Evolutionary conservation across 1,140 invertebrate species (phyloP).

Genomic region (Apolygus lucorum): DNA sequence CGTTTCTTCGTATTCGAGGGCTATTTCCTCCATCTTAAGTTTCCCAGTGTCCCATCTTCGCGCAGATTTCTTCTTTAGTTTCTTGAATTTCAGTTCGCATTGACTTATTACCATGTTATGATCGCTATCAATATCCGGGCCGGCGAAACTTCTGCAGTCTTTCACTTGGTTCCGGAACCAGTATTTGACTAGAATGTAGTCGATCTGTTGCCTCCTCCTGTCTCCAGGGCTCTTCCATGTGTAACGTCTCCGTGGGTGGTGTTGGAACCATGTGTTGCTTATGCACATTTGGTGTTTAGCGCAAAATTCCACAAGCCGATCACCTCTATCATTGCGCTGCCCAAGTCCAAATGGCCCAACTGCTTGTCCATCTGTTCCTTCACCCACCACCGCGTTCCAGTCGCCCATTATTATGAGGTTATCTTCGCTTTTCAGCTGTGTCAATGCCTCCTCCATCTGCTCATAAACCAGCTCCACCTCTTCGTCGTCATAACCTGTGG

Average conservation of each 20-base stretch:
- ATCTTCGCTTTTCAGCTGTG: conserved; percentile 22
- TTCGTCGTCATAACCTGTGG: background rate
- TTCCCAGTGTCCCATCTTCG: too few relatives aligned
- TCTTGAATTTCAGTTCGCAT: too few relatives aligned
- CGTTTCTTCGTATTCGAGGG: too few relatives aligned
- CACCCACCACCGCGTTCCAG: conserved; percentile 34
- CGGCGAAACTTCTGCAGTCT: too few relatives aligned
- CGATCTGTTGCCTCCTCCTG: background rate
- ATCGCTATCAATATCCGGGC: too few relatives aligned
- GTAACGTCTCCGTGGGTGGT: conserved; percentile 35
- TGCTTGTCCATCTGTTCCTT: conserved; percentile 21
- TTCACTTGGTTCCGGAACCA: background rate
- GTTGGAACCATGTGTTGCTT: conserved; percentile 36
- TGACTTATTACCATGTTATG: too few relatives aligned
- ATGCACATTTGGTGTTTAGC: conserved; percentile 34
- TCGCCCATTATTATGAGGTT: conserved; percentile 33
- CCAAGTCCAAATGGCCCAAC: conserved; percentile 33
- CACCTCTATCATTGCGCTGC: conserved; percentile 35
- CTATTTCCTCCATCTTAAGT: too few relatives aligned
- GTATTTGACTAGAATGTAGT: background rate
- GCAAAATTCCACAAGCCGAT: conserved; percentile 35
- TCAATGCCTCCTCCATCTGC: background rate
- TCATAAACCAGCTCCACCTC: background rate
- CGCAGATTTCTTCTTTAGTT: too few relatives aligned
- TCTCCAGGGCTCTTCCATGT: conserved; percentile 36